A percentile compares a stretch with the other conserved stretches of the same genome.
Evolutionary conservation across 2,797 vertebrate species (phyloP).

Genomic region (Alfaro cultratus): DNA sequence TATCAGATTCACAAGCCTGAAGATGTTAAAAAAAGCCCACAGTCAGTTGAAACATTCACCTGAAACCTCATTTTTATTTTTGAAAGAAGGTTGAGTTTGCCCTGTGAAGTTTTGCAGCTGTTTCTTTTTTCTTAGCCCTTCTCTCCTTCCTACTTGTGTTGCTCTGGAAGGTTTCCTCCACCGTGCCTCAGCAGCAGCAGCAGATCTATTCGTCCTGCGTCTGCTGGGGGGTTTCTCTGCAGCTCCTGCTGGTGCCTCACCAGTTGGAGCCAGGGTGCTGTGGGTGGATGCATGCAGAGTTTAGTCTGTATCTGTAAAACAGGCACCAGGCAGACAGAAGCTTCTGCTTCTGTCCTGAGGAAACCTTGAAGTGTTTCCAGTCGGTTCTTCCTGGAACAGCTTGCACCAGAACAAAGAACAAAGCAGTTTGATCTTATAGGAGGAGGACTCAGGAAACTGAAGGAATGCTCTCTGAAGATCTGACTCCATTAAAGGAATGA

Average conservation of each 20-base stretch:
- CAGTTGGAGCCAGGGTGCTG: rapidly evolving
- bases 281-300: constrained; percentile 1
- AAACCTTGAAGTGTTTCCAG: constrained; percentile 8
- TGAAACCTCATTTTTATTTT: background rate
- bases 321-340: background rate
- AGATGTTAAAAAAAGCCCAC: background rate
- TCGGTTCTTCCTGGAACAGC: background rate
- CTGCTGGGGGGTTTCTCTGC: background rate
- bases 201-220: background rate
- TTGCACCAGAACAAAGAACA: background rate
- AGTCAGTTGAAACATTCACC: background rate
- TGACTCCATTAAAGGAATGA: constrained; percentile 5
- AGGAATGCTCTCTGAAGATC: background rate
- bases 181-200: background rate
- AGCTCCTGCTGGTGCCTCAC: background rate
- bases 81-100: too few species aligned
- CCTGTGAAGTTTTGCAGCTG: too few species aligned
- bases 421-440: background rate
- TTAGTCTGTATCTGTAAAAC: background rate
- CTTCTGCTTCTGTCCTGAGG: background rate
- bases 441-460: background rate
- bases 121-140: too few species aligned
- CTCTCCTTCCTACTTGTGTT: too few species aligned
- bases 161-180: background rate
- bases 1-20: background rate